phyloP scores from a whole-genome alignment of 2,797 vertebrate genomes.

The Coranthus polyacanthus region DNA sequence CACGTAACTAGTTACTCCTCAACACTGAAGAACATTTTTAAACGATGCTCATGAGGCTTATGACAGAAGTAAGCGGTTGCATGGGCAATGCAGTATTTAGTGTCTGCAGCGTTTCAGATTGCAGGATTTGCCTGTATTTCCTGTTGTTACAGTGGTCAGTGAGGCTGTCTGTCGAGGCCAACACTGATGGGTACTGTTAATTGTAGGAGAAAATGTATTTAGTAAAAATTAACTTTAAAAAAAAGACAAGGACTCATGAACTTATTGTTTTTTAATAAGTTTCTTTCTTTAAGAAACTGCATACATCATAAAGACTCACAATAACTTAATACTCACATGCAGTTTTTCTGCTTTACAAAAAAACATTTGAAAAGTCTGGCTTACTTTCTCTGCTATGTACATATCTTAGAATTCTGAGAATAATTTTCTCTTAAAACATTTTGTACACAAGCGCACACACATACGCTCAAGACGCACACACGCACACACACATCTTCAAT shows the following conservation, averaged over 20 bases:
- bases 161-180: too few relatives aligned
- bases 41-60: too few relatives aligned
- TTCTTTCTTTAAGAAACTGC: constrained; percentile 93
- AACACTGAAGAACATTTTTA: too few relatives aligned
- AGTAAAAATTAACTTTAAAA: too few relatives aligned
- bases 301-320: constrained; percentile 93
- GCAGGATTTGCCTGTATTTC: too few relatives aligned
- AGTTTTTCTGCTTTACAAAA: constrained; percentile 88
- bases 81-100: too few relatives aligned
- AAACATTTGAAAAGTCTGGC: constrained; percentile 70
- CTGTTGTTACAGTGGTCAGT: too few relatives aligned
- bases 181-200: too few relatives aligned
- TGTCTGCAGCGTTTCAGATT: too few relatives aligned
- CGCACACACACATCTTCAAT: constrained; percentile 33
- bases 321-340: constrained; percentile 93
- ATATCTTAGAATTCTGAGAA: constrained; percentile 68
- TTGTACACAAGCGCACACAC: constrained; percentile 34
- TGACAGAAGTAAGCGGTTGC: too few relatives aligned
- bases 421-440: constrained; percentile 55
- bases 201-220: too few relatives aligned
- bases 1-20: too few relatives aligned
- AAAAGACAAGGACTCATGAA: constrained; percentile 27
- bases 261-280: constrained; percentile 78
- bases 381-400: constrained; percentile 73
- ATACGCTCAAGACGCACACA: constrained; percentile 39